Percentiles rank a stretch among this genome's conserved stretches.
Conservation (phyloP, 2,113 vertebrate genomes). For the Thryonomys swinderianus region DNA sequence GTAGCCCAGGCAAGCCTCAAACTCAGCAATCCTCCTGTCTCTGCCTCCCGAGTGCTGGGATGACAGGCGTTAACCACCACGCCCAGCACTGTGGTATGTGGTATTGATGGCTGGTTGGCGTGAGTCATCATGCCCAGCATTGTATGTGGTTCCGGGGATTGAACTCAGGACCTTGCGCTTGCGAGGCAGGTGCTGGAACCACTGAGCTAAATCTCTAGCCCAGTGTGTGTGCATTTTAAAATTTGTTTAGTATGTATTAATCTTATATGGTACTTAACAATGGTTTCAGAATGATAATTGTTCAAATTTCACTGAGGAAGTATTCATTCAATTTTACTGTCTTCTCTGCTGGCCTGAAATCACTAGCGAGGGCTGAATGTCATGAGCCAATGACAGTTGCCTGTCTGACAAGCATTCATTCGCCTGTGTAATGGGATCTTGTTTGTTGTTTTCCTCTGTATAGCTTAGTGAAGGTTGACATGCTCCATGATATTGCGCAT, state of each 20-base stretch:
- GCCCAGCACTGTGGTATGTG: too few species aligned
- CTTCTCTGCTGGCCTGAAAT: slow-evolving; percentile 73
- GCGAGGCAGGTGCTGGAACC: too few species aligned
- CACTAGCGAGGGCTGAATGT: slow-evolving; percentile 67
- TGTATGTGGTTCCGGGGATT: too few species aligned
- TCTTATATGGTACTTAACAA: slow-evolving; percentile 74
- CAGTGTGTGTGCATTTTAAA: slow-evolving; percentile 79
- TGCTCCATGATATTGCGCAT: slow-evolving; percentile 42
- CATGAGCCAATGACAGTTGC: slow-evolving; percentile 62
- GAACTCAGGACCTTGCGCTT: too few species aligned
- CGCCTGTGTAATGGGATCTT: slow-evolving; percentile 82
- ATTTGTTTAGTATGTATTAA: slow-evolving; percentile 71
- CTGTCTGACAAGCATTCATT: slow-evolving; percentile 63
- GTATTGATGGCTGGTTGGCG: too few species aligned
- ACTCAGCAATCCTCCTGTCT: too few species aligned
- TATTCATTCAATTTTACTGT: slow-evolving; percentile 67
- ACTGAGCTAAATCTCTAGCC: too few species aligned
- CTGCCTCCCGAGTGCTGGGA: too few species aligned
- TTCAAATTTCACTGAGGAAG: slow-evolving; percentile 79
- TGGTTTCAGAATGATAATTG: slow-evolving; percentile 73
- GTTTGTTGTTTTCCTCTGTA: slow-evolving; percentile 76
- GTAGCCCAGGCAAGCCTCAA: too few species aligned
- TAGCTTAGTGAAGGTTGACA: slow-evolving; percentile 59
- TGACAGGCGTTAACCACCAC: too few species aligned
- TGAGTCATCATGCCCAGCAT: too few species aligned